Evolutionary conservation across 2,888 invertebrate genomes (phyloP), one percentile per base, ranked within the genome.

Genomic region (Lasioglossum pauxillum): DNA sequence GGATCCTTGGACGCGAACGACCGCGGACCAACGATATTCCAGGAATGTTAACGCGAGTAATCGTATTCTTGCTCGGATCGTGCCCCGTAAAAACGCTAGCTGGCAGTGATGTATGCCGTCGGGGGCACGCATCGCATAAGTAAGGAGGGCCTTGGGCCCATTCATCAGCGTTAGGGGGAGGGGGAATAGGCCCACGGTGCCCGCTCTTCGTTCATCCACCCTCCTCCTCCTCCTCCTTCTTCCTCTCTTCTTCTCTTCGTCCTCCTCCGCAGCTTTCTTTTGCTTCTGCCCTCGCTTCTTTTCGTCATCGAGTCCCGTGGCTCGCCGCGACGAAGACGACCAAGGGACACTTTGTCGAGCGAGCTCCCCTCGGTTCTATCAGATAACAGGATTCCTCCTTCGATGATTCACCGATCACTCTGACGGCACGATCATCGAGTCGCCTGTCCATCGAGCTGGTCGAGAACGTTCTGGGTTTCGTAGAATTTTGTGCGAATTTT

Each of bases 41-140:
- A 90, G 89, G 94, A 93, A 94, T 93, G 93, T 94, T 93, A 93
- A 94, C 92, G 91, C 91, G 92, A 91, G 92, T 94, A 93, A 94
- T 93, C 93, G 93, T 94, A 94, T 94, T 94, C 94, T 92, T 90
- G 90, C 89, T 91, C 90, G 92, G 92, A 92, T 93, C 91, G 92
- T 92, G 92, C 89, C 88, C 91, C 89, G 92, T 93, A 94, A 94
- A 94, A 94, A 94, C 90, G 86, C 86, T 91, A 89, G 92, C 89
- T 93, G 94, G 92, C 93, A 94, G 94, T 94, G 94, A 94, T 94
- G 92, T 93, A 94, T 93, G 93, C 93, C 92, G 93, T 88, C 92
- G 92, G 87, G 90, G 90, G 90, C 92, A 92, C 92, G 94, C 91
- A 93, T 91, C 91, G 94, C 94, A 94, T 94, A 94, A 93, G 90